Evolutionary conservation across 2,888 invertebrate species (phyloP).

Genomic region (Sphaerophoria taeniata): DNA sequence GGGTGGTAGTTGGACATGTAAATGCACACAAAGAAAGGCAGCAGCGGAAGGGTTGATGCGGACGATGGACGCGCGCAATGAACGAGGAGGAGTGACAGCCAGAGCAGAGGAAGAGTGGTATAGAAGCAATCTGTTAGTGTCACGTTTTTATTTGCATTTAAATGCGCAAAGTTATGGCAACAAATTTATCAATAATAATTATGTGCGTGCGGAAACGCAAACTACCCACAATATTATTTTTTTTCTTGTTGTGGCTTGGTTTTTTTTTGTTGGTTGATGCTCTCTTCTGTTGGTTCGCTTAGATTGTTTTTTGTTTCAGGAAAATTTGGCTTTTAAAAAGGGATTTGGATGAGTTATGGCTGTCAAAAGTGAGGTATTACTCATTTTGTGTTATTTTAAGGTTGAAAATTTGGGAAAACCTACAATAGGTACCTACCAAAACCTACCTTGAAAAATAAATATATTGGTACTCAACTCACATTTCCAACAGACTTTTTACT

Average conservation of each 20-base stretch:
- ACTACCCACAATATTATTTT: background rate
- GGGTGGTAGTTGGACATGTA: slow-evolving; percentile 25
- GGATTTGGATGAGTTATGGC: background rate
- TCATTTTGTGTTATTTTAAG: too few species aligned
- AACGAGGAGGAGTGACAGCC: background rate
- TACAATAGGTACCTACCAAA: too few species aligned
- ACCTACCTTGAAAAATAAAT: too few species aligned
- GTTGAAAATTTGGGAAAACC: too few species aligned
- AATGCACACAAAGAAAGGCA: background rate
- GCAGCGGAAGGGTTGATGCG: background rate
- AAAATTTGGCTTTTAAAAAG: background rate
- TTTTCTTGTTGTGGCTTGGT: background rate
- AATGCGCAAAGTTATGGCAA: slow-evolving; percentile 19
- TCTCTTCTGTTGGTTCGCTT: background rate
- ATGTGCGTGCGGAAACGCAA: slow-evolving; percentile 29
- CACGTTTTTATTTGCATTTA: slow-evolving; percentile 27
- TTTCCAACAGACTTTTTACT: too few species aligned
- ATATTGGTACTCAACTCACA: too few species aligned
- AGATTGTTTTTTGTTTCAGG: background rate
- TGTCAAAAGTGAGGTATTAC: background rate
- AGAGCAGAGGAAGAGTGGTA: too few species aligned
- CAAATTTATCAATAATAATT: slow-evolving; percentile 49
- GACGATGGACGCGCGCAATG: background rate
- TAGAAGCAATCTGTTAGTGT: slow-evolving; percentile 27
- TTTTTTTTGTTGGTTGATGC: background rate